Evolutionary conservation across 2,113 vertebrate species (phyloP).

Genomic region (Dinomys branickii): DNA sequence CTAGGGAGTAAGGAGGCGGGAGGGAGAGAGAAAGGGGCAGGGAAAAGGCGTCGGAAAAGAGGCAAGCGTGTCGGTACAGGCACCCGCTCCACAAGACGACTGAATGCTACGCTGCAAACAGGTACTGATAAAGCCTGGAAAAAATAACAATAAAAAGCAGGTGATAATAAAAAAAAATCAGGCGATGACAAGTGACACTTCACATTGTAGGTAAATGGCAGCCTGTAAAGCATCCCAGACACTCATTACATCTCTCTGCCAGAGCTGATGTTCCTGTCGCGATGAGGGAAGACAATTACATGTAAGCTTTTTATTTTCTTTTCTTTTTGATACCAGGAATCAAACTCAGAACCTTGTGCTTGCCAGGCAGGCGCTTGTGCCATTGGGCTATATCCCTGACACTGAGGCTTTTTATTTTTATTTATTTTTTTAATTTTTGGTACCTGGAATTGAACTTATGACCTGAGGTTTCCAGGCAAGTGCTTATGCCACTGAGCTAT

Average conservation of each 20-base stretch:
- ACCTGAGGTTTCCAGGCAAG: no score
- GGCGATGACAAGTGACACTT: neutral
- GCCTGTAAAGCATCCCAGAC: neutral
- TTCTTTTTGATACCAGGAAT: no score
- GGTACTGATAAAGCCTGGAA: neutral
- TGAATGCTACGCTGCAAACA: neutral
- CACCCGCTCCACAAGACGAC: neutral
- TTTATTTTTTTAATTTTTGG: no score
- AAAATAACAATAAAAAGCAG: neutral
- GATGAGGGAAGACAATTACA: slow-evolving; percentile 58
- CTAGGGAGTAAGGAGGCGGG: neutral
- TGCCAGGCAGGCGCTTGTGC: no score
- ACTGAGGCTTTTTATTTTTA: no score
- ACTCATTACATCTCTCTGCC: neutral
- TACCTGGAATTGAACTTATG: no score
- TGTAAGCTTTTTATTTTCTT: no score
- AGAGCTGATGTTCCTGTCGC: neutral
- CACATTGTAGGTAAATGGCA: neutral
- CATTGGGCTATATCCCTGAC: no score
- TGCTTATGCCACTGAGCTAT: no score
- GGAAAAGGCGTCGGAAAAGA: neutral
- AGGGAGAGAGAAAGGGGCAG: neutral
- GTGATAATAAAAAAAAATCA: neutral
- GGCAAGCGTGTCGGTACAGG: neutral
- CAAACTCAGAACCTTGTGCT: no score